These are phyloP conservation scores for Vicugna pacos DNA, from an alignment of 2,113 vertebrate genomes.

Conservation along the genomic window DNA sequence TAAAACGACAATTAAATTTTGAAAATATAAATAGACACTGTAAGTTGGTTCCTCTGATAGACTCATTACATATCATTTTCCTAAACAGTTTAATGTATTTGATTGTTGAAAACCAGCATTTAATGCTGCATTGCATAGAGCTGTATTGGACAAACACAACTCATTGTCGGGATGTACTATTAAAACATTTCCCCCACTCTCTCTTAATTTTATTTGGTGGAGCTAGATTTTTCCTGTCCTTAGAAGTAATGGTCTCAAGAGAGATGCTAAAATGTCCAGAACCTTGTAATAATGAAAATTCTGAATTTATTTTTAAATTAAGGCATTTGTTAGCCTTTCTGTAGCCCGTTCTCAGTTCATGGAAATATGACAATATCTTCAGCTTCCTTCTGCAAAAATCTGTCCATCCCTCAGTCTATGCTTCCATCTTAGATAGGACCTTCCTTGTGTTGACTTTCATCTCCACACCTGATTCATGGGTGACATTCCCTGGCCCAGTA, in stretches of 20 bases:
- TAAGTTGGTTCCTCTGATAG: background rate
- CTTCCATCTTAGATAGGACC: background rate
- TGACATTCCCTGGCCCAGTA: background rate
- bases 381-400: background rate
- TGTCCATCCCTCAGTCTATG: background rate
- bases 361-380: background rate
- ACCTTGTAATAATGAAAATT: background rate
- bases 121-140: background rate
- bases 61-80: background rate
- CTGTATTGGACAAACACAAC: background rate
- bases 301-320: background rate
- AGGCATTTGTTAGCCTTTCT: background rate
- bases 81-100: background rate
- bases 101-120: background rate
- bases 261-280: background rate
- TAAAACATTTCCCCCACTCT: background rate
- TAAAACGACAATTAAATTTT: conserved; percentile 5
- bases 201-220: conserved; percentile 20
- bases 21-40: background rate
- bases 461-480: background rate
- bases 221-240: background rate
- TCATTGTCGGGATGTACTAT: background rate
- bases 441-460: background rate
- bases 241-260: background rate
- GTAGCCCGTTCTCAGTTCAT: background rate